Conservation (phyloP, 1,140 invertebrate species). For the Cotesia typhae region DNA sequence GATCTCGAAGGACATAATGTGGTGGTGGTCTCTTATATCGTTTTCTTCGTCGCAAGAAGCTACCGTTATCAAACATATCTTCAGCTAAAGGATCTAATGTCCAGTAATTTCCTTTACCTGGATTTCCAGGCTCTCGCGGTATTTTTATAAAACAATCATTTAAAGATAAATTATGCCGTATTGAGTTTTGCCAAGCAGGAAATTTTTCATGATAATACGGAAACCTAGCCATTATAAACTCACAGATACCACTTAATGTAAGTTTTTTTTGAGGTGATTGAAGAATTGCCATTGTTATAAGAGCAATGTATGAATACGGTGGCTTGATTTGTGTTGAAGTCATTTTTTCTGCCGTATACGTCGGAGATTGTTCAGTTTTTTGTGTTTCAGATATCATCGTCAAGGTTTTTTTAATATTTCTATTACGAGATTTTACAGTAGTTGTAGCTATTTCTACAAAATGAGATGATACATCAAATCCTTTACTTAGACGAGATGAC, state of each 20-base stretch:
- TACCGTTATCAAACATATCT: constrained; percentile 99
- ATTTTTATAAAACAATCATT: constrained; percentile 99
- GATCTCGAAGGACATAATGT: constrained; percentile 67
- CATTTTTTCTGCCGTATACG: constrained; percentile 52
- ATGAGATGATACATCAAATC: constrained; percentile 26
- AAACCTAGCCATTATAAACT: constrained; percentile 98
- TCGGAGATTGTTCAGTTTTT: constrained; percentile 36
- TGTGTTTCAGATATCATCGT: constrained; percentile 52
- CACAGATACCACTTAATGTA: constrained; percentile 96
- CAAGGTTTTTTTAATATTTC: constrained; percentile 53
- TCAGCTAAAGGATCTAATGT: constrained; percentile 95
- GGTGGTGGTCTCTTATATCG: constrained; percentile 89
- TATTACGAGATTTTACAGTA: constrained; percentile 24
- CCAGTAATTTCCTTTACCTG: constrained; percentile 99
- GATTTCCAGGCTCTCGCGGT: constrained; percentile 96
- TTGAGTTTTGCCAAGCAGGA: constrained; percentile 96
- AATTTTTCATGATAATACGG: constrained; percentile 96
- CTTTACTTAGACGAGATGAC: constrained; percentile 43
- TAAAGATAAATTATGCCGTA: constrained; percentile 95
- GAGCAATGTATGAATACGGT: constrained; percentile 96
- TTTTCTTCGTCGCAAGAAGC: constrained; percentile 93
- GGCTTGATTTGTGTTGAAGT: constrained; percentile 83
- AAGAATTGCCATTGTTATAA: constrained; percentile 98
- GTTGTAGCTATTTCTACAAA: constrained; percentile 5
- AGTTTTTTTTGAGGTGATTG: constrained; percentile 97